These are phyloP conservation scores for Coremacera marginata DNA, from an alignment of 2,888 invertebrate genomes.

Conservation along the genomic window DNA sequence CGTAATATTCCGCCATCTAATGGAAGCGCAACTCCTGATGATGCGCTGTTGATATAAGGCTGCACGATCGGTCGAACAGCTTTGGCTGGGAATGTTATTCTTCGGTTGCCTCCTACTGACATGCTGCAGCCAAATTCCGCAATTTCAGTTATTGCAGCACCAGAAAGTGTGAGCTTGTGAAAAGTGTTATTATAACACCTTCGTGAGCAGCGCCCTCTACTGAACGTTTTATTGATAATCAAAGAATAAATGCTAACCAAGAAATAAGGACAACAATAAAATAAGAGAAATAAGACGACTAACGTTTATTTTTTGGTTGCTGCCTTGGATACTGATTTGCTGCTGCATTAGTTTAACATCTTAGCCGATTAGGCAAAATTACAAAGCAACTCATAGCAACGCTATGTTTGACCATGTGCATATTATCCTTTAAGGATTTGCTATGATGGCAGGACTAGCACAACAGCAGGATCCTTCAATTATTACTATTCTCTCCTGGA, in stretches of 20 bases:
- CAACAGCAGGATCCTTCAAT: constrained; percentile 12
- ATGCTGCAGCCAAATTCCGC: constrained; percentile 26
- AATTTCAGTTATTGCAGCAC: constrained; percentile 31
- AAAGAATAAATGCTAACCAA: not conserved
- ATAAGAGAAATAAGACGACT: not conserved
- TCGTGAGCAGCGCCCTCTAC: constrained; percentile 6
- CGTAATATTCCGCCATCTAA: not conserved
- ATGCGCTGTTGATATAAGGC: not conserved
- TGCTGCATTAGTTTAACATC: not conserved
- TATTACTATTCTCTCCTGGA: not conserved
- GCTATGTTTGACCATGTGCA: not conserved
- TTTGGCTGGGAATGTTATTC: not conserved
- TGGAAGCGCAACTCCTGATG: not conserved
- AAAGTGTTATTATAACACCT: constrained; percentile 31
- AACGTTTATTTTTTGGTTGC: not conserved
- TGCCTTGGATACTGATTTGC: not conserved
- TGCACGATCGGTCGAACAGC: not conserved
- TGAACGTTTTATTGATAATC: not conserved
- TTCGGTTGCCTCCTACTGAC: not conserved
- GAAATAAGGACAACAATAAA: no score
- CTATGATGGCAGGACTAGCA: not conserved
- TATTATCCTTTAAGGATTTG: not conserved
- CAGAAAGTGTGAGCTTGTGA: constrained; percentile 40
- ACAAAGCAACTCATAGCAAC: not conserved
- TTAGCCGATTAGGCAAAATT: not conserved